Percentiles rank a stretch among this genome's conserved stretches.
phyloP scores from a whole-genome alignment of 2,113 vertebrate genomes.

The Thunnus thynnus region DNA sequence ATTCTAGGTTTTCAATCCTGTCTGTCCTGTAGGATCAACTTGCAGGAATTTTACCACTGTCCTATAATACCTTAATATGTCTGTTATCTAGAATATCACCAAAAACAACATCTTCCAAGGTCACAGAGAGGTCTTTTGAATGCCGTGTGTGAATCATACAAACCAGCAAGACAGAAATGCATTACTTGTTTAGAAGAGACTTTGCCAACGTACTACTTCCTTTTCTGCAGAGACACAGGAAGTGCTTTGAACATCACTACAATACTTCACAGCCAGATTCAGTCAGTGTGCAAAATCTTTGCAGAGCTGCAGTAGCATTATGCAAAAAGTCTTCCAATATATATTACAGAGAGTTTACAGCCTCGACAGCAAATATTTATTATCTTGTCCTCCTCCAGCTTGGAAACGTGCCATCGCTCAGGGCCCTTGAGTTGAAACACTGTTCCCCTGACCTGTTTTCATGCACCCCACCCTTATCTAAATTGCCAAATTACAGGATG shows the following conservation, averaged over 20 bases:
- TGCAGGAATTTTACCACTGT: neutral
- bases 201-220: neutral
- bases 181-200: neutral
- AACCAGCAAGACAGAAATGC: slow-evolving; percentile 2
- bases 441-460: slow-evolving; percentile 39
- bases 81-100: too few relatives aligned
- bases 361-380: slow-evolving; percentile 32
- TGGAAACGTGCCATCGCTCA: slow-evolving; percentile 13
- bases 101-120: too few relatives aligned
- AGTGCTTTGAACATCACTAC: slow-evolving; percentile 2
- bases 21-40: too few relatives aligned
- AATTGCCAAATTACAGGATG: slow-evolving; percentile 65
- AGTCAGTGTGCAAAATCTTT: neutral
- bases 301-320: neutral
- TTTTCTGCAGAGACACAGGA: neutral
- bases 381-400: slow-evolving; percentile 22
- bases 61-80: too few relatives aligned
- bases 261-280: neutral
- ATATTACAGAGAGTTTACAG: neutral
- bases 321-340: slow-evolving; percentile 5
- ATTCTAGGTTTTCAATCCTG: too few relatives aligned
- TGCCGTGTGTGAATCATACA: neutral
- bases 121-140: neutral
- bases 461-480: slow-evolving; percentile 18
- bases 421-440: slow-evolving; percentile 9